phyloP scores from a whole-genome alignment of 2,888 invertebrate species.

The Rhamnusium bicolor region DNA sequence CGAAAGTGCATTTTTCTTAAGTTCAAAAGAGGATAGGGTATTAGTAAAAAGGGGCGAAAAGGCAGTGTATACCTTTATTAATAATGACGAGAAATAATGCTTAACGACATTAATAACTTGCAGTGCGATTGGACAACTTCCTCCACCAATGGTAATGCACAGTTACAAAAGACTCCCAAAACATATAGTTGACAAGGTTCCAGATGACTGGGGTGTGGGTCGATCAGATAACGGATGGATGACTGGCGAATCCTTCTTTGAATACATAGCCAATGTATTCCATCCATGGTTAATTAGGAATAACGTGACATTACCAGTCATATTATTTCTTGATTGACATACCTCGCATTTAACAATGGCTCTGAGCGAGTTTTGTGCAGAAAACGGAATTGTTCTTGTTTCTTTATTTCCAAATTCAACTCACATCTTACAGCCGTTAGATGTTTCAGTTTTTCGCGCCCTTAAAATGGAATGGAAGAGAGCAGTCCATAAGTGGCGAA shows the following conservation, averaged over 20 bases:
- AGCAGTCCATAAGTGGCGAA: background rate
- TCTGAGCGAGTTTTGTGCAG: background rate
- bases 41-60: slow-evolving; percentile 45
- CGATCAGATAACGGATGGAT: slow-evolving; percentile 16
- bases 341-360: background rate
- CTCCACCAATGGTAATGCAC: background rate
- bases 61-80: slow-evolving; percentile 42
- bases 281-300: background rate
- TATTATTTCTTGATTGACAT: slow-evolving; percentile 18
- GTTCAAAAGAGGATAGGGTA: slow-evolving; percentile 43
- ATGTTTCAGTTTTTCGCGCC: background rate
- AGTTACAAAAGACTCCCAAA: background rate
- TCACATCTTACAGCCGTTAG: background rate
- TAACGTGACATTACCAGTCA: slow-evolving; percentile 1
- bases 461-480: slow-evolving; percentile 3
- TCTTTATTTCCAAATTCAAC: background rate
- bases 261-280: slow-evolving; percentile 15
- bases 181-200: background rate
- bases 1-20: slow-evolving; percentile 47
- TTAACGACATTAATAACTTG: background rate
- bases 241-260: slow-evolving; percentile 15
- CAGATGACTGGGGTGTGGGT: slow-evolving; percentile 11
- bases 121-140: background rate
- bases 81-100: slow-evolving; percentile 28
- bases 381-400: background rate